Conservation (phyloP, 2,113 vertebrate species). For the Picathartes gymnocephalus region DNA sequence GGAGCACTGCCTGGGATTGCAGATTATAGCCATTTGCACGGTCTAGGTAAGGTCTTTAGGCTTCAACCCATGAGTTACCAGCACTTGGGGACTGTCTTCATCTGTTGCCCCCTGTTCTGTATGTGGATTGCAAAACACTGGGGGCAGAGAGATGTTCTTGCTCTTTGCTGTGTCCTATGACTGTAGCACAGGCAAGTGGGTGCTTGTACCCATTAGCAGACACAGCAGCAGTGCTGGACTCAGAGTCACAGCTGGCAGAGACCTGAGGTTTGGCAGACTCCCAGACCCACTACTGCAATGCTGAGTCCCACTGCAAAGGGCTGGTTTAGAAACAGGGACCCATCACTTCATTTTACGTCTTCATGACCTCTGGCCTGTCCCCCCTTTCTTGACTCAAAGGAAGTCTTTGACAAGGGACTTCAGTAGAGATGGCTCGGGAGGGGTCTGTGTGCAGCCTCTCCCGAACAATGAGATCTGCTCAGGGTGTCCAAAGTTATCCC, state of each 20-base stretch:
- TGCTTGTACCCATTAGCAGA: rapidly evolving
- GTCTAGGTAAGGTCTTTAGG: neutral
- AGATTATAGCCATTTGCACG: neutral
- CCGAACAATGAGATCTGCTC: neutral
- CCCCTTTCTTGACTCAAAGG: neutral
- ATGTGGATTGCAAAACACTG: neutral
- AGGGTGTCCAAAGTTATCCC: neutral
- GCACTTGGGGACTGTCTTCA: neutral
- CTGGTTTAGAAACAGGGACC: neutral
- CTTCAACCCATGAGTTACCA: neutral
- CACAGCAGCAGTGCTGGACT: neutral
- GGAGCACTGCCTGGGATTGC: neutral
- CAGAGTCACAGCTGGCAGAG: neutral
- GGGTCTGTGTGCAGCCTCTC: neutral
- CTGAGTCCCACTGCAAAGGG: neutral
- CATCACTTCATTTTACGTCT: neutral
- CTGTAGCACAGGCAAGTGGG: neutral
- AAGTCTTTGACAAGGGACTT: neutral
- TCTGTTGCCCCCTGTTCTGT: neutral
- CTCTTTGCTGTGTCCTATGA: neutral
- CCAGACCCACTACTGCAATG: neutral
- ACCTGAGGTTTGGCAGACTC: neutral
- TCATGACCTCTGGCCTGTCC: neutral
- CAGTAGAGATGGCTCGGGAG: neutral
- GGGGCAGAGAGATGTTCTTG: neutral